Conservation (phyloP, 1,140 invertebrate species). For the Rhopalosiphum padi region DNA sequence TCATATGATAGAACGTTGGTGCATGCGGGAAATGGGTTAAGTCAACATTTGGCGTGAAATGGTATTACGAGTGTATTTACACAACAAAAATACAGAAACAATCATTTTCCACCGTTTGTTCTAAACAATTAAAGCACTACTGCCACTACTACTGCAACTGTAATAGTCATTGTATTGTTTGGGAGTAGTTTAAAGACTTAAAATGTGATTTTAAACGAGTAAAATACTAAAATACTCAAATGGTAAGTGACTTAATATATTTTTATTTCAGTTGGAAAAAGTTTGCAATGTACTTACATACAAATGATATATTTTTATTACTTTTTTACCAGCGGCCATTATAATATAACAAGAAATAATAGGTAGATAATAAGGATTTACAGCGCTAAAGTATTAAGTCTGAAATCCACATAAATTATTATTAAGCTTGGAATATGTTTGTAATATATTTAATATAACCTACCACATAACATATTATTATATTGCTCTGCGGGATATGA, state of each 20-base stretch:
- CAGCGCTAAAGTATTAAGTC: background rate
- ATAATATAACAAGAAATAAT: background rate
- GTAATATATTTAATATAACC: background rate
- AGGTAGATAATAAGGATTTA: background rate
- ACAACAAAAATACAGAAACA: background rate
- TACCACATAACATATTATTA: background rate
- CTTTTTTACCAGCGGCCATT: background rate
- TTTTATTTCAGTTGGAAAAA: background rate
- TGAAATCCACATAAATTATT: background rate
- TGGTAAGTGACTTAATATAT: background rate
- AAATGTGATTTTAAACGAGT: slow-evolving; percentile 6
- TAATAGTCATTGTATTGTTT: background rate
- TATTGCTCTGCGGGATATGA: background rate
- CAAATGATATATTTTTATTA: background rate
- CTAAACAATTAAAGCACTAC: background rate
- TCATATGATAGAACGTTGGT: background rate
- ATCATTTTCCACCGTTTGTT: background rate
- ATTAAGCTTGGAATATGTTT: background rate
- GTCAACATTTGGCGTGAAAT: background rate
- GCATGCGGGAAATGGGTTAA: background rate
- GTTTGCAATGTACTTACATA: background rate
- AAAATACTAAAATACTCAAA: background rate
- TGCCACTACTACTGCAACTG: background rate
- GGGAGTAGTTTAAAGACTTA: background rate
- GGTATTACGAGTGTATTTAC: background rate